Evolutionary conservation across 2,113 vertebrate genomes (phyloP), one percentile per base, ranked within the genome.

Genomic region (Tachysurus vachellii): DNA sequence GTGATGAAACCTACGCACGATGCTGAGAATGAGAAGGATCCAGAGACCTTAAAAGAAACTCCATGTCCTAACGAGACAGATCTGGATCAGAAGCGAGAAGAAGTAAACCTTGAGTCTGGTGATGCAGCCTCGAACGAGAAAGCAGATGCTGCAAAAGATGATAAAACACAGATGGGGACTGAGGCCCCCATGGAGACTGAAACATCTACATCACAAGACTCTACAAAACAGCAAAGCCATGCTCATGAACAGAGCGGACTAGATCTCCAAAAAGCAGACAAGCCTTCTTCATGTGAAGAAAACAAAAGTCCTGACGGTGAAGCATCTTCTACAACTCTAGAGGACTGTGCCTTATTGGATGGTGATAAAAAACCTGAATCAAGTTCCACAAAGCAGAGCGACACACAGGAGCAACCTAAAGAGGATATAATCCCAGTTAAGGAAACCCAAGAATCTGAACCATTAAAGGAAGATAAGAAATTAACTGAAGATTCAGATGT

Each of bases 41-140:
- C 59, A 21, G 80, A 61, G 7, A 28, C 42, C 8, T 1, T 70
- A 31, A 70, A 88, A 9, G 56, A 83, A 53, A 77, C 14, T 64
- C 36, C 12, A 47, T 44, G 21, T 66, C 19, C 50, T 6, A 80
- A 84, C 57, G 80, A 85, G 50, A 42, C 5, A 50, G 13, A 57
- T 5, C 68, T 42, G 56, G 71, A 62, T 16, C 56, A 50, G 3
- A n/a, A 64, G 73, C 56, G 12, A 23, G 59, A 66, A 61, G 54
- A 83, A 88, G 61, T 59, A 26, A 23, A 47, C 54, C 26, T 79
- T 70, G 36, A 31, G 7, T 26, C 47, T 0, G 21, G 64, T 2
- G 76, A 61, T 28, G 28, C 17, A 16, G 87, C 88, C 10, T 6
- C 17, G 3, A 56, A 50, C 2, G 76, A 90, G 26, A 86, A 88